Conservation (phyloP, 2,113 vertebrate species). For the Cryptomyrus ogoouensis region DNA sequence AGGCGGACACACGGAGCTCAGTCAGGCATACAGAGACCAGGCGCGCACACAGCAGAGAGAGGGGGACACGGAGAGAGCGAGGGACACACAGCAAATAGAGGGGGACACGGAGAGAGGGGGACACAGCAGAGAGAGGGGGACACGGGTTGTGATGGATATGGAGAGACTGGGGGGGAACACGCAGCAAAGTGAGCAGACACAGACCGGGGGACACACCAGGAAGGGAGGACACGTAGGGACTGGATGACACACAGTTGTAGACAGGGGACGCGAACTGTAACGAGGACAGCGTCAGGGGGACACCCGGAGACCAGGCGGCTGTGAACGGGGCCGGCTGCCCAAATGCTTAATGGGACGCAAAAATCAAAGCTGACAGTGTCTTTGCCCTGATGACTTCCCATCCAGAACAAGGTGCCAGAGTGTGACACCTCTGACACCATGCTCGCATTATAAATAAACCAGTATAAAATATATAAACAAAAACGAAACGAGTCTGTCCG, state of each 20-base stretch:
- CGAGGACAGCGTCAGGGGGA: not conserved
- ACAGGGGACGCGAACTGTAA: not conserved
- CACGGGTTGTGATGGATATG: too few species aligned
- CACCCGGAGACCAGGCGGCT: not conserved
- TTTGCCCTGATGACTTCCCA: not conserved
- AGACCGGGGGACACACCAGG: not conserved
- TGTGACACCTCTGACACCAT: not conserved
- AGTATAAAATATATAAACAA: not conserved
- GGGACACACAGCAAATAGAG: not conserved
- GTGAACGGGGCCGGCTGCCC: not conserved
- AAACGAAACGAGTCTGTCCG: too few species aligned
- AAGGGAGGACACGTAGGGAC: not conserved
- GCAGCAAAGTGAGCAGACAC: not conserved
- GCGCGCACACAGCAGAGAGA: not conserved
- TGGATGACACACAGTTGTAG: not conserved
- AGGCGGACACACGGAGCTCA: slow-evolving; percentile 18
- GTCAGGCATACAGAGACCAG: slow-evolving; percentile 12
- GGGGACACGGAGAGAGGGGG: not conserved
- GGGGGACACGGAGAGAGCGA: not conserved
- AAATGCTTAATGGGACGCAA: not conserved
- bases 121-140: not conserved
- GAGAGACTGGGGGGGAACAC: not conserved
- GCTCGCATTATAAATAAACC: not conserved
- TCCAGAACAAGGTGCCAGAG: not conserved
- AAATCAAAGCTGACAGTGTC: not conserved